Percentiles rank a stretch among this genome's conserved stretches.
phyloP scores from a whole-genome alignment of 2,113 vertebrate species.

The Cynocephalus volans region DNA sequence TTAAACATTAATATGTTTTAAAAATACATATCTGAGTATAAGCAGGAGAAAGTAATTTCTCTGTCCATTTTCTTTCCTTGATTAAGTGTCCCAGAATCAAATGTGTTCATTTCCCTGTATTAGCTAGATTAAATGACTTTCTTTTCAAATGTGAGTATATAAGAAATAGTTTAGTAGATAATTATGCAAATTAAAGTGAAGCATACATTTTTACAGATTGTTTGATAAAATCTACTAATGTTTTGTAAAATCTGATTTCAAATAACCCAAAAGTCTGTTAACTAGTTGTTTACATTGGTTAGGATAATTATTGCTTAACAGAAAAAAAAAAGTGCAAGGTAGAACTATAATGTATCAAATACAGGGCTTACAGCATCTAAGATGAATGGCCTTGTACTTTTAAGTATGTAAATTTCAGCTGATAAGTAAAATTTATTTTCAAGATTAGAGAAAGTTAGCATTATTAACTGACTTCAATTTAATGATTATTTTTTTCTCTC shows the following conservation, averaged over 20 bases:
- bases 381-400: neutral
- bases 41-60: neutral
- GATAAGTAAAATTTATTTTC: neutral
- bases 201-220: neutral
- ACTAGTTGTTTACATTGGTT: neutral
- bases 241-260: neutral
- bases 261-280: neutral
- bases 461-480: neutral
- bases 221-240: neutral
- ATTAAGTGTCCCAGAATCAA: neutral
- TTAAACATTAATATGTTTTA: neutral
- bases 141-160: neutral
- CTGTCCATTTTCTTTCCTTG: neutral
- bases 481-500: neutral
- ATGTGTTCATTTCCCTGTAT: constrained; percentile 5
- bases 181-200: constrained; percentile 35
- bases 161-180: neutral
- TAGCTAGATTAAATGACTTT: neutral
- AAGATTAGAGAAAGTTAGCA: neutral
- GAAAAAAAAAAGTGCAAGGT: neutral
- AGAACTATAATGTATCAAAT: neutral
- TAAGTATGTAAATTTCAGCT: neutral
- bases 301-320: neutral
- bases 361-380: neutral
- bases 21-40: neutral